These are phyloP conservation scores for Emydocephalus ijimae DNA, from an alignment of 2,113 vertebrate genomes.

Conservation along the genomic window DNA sequence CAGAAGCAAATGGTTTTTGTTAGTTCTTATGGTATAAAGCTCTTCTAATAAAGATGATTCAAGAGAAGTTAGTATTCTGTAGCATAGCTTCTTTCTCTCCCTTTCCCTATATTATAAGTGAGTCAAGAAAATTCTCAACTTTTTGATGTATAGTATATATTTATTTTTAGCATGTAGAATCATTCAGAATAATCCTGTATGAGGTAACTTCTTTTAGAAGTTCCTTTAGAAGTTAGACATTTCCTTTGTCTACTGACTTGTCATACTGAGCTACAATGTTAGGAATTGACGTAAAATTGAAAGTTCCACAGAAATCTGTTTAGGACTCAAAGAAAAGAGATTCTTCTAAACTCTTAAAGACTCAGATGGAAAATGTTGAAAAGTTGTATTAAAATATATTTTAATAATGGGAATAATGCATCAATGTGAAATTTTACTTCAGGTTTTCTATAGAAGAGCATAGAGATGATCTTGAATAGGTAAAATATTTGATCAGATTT, in stretches of 20 bases:
- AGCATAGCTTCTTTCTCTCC: background rate
- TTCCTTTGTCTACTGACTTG: background rate
- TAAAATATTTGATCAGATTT: background rate
- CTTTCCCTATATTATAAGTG: background rate
- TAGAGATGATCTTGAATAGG: background rate
- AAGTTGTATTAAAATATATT: background rate
- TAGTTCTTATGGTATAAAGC: background rate
- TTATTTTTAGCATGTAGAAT: background rate
- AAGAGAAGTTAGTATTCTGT: background rate
- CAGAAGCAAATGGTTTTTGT: background rate
- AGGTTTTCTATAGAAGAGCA: background rate
- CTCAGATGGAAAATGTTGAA: background rate
- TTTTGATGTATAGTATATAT: background rate
- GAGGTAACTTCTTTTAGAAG: background rate
- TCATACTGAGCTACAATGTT: background rate
- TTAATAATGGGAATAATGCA: background rate
- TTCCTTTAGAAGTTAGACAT: too few relatives aligned
- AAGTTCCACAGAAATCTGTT: background rate
- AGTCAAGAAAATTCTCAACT: background rate
- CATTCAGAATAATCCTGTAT: background rate
- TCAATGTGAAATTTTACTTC: background rate
- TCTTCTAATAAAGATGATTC: background rate
- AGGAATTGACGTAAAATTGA: constrained; percentile 12
- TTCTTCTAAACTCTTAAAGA: background rate
- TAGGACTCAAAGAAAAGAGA: background rate